Conservation (phyloP, 2,888 invertebrate genomes). For the Plagodis dolabraria region DNA sequence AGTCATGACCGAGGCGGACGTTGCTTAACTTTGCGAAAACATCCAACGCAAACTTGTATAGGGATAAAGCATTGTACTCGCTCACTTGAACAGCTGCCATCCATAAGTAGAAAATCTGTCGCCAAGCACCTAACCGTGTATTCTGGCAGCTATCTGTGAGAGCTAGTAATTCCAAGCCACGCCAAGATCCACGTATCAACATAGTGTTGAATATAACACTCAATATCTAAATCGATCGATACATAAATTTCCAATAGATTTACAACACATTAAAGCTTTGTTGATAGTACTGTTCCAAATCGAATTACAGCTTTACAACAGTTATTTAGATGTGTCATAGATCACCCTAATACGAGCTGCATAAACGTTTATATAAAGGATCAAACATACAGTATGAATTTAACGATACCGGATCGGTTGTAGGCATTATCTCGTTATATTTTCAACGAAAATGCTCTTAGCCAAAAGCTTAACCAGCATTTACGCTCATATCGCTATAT, state of each 20-base stretch:
- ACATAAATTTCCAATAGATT: neutral
- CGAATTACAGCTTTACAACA: constrained; percentile 3
- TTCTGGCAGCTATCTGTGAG: too few species aligned
- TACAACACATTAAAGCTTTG: neutral
- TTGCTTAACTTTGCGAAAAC: too few species aligned
- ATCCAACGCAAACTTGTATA: too few species aligned
- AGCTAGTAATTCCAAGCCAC: too few species aligned
- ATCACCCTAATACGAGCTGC: constrained; percentile 26
- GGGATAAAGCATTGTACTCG: too few species aligned
- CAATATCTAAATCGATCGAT: too few species aligned
- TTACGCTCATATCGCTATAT: constrained; percentile 8
- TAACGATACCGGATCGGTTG: constrained; percentile 12
- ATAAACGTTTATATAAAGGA: constrained; percentile 24
- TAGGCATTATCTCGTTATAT: constrained; percentile 21
- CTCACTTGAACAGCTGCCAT: too few species aligned
- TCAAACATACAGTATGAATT: constrained; percentile 14
- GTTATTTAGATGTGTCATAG: constrained; percentile 23
- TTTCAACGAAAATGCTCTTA: constrained; percentile 13
- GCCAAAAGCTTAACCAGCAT: constrained; percentile 9
- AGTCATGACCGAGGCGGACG: too few species aligned
- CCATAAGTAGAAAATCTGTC: too few species aligned
- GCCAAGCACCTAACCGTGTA: too few species aligned
- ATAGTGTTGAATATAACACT: too few species aligned
- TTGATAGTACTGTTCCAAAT: constrained; percentile 10
- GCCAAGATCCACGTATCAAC: too few species aligned